These are phyloP conservation scores for Steromphala cineraria DNA, from an alignment of 2,888 invertebrate genomes.

Conservation along the genomic window DNA sequence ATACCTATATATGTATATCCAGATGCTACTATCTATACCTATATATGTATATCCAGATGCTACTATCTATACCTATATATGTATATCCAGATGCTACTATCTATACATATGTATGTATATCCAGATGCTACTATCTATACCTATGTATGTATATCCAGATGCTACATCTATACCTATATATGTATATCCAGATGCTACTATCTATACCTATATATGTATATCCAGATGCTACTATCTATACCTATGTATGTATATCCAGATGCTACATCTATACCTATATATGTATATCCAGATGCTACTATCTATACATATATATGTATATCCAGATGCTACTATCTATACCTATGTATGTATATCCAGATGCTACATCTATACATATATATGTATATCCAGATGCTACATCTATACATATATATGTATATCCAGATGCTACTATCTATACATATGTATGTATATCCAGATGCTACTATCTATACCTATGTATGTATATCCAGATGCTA, in stretches of 20 bases:
- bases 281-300: neutral
- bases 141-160: neutral
- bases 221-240: neutral
- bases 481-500: neutral
- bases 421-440: neutral
- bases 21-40: neutral
- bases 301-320: neutral
- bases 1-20: neutral
- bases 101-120: neutral
- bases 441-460: too few relatives aligned
- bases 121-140: too few relatives aligned
- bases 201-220: neutral
- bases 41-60: neutral
- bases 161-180: neutral
- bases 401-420: neutral
- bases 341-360: neutral
- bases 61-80: neutral
- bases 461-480: neutral
- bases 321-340: neutral
- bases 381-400: too few relatives aligned
- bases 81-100: neutral
- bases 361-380: neutral
- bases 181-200: neutral
- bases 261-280: neutral
- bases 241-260: too few relatives aligned